Percentiles rank a stretch among this genome's conserved stretches.
These are phyloP conservation scores for Virgularia gustaviana DNA, from an alignment of 92 coral and sea anemone species.

Conservation along the genomic window DNA sequence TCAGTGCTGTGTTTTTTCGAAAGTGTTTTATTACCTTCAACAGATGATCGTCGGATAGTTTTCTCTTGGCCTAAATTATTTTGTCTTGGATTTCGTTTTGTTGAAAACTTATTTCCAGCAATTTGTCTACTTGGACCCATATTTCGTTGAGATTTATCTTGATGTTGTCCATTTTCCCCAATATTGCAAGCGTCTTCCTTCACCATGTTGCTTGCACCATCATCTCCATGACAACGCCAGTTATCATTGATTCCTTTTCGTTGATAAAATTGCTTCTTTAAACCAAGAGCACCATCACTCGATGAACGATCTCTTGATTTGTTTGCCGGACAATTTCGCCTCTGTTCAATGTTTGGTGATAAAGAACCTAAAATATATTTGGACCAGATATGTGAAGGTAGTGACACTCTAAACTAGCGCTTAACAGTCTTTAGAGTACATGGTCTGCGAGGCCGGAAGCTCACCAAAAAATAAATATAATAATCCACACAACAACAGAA, in stretches of 20 bases:
- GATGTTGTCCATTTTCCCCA: neutral
- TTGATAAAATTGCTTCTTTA: slow-evolving; percentile 11
- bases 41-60: neutral
- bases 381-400: no score
- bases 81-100: slow-evolving; percentile 11
- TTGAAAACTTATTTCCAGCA: neutral
- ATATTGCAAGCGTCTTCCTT: slow-evolving; percentile 8
- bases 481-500: no score
- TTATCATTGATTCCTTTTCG: slow-evolving; percentile 38
- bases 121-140: neutral
- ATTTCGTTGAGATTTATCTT: neutral
- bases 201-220: neutral
- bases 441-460: no score
- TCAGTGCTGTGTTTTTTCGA: no score
- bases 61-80: slow-evolving; percentile 5
- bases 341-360: slow-evolving; percentile 31
- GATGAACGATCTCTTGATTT: slow-evolving; percentile 33
- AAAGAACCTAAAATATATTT: slow-evolving; percentile 13
- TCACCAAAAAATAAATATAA: no score
- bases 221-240: slow-evolving; percentile 10
- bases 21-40: neutral
- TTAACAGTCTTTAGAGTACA: no score
- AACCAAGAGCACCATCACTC: slow-evolving; percentile 29
- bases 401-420: no score
- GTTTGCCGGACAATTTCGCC: slow-evolving; percentile 17